Conservation (phyloP, 2,113 vertebrate genomes). For the Ictidomys tridecemlineatus region DNA sequence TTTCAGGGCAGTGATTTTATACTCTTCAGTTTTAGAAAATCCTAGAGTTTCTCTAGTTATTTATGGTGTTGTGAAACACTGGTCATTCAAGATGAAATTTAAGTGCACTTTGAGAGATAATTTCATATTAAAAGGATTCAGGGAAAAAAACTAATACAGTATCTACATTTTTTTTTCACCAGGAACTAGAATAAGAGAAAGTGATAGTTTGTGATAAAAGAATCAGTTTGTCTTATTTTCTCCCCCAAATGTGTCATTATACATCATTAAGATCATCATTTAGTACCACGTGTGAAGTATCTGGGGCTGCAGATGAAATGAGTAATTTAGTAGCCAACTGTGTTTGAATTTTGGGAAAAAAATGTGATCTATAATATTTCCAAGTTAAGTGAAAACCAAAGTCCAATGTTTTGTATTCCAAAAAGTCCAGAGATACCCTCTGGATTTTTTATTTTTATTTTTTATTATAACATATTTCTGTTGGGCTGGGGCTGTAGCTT, state of each 20-base stretch:
- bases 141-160: not conserved
- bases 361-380: not conserved
- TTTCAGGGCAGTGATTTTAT: not conserved
- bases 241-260: not conserved
- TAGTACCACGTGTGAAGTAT: not conserved
- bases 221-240: not conserved
- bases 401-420: conserved; percentile 3
- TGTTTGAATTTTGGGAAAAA: not conserved
- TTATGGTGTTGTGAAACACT: not conserved
- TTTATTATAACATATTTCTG: too few species aligned
- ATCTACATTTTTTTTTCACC: not conserved
- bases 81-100: not conserved
- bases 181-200: not conserved
- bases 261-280: not conserved
- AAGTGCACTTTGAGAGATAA: conserved; percentile 17
- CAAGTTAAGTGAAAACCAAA: not conserved
- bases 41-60: not conserved
- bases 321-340: not conserved
- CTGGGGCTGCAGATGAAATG: not conserved
- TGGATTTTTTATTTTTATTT: too few species aligned
- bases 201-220: not conserved
- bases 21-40: not conserved
- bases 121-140: not conserved
- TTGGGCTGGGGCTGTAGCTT: too few species aligned
- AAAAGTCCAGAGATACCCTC: not conserved